Evolutionary conservation across 1,140 invertebrate genomes (phyloP).

Genomic region (Antheraea pernyi): DNA sequence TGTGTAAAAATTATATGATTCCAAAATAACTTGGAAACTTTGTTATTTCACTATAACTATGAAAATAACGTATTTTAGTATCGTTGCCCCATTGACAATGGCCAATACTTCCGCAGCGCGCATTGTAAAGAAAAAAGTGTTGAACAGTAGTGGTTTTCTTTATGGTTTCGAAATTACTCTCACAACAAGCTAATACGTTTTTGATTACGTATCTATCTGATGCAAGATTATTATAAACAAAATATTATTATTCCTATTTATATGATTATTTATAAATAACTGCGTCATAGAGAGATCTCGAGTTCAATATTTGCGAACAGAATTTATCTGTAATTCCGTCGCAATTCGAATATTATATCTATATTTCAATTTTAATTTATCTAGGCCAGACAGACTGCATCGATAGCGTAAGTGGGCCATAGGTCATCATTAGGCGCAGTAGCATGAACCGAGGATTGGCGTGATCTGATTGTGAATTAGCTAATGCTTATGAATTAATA

Average conservation of each 20-base stretch:
- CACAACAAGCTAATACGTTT: not conserved
- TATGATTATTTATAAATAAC: slow-evolving; percentile 2
- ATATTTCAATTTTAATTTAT: slow-evolving; percentile 29
- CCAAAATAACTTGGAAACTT: too few relatives aligned
- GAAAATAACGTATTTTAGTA: too few relatives aligned
- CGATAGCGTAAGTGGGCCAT: slow-evolving; percentile 51
- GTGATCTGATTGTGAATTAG: slow-evolving; percentile 6
- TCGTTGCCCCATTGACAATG: too few relatives aligned
- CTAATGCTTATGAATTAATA: not conserved
- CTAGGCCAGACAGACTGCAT: slow-evolving; percentile 48
- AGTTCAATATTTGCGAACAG: slow-evolving; percentile 15
- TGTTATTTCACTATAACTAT: too few relatives aligned
- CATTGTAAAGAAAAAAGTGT: too few relatives aligned
- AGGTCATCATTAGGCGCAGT: slow-evolving; percentile 60
- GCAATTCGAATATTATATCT: slow-evolving; percentile 13
- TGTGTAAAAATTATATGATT: too few relatives aligned
- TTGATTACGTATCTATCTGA: not conserved
- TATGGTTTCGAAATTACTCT: too few relatives aligned
- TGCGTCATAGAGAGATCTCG: slow-evolving; percentile 13
- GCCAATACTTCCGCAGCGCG: too few relatives aligned
- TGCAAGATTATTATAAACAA: not conserved
- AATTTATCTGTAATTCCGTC: slow-evolving; percentile 12
- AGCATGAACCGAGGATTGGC: slow-evolving; percentile 18
- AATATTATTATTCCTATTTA: slow-evolving; percentile 4
- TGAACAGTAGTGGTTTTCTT: too few relatives aligned